Evolutionary conservation across 2,797 vertebrate genomes (phyloP).

Genomic region (Leucoraja ocellata): DNA sequence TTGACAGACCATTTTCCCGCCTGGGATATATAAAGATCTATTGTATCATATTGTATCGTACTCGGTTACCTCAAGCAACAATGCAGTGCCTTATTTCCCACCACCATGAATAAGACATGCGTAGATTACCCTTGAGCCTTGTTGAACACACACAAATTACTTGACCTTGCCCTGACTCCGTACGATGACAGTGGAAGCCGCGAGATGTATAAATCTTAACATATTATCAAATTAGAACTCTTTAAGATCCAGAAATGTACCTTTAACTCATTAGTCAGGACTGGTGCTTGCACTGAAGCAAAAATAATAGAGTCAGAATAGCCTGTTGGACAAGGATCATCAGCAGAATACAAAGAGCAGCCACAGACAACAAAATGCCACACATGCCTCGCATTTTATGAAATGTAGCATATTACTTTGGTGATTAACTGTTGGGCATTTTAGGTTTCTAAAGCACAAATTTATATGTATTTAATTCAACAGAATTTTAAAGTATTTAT

Average conservation of each 20-base stretch:
- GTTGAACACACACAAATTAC: background rate
- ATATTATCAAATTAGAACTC: background rate
- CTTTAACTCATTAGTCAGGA: background rate
- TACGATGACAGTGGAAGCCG: background rate
- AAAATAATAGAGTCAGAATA: background rate
- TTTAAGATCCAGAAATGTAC: background rate
- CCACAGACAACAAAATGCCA: background rate
- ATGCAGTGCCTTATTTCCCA: too few relatives aligned
- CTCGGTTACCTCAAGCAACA: too few relatives aligned
- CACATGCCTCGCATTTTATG: background rate
- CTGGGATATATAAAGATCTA: too few relatives aligned
- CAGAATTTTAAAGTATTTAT: conserved; percentile 13
- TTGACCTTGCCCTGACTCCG: background rate
- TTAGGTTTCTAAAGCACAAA: background rate
- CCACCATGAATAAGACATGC: background rate
- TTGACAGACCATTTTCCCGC: too few relatives aligned
- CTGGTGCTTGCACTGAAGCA: background rate
- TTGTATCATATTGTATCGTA: too few relatives aligned
- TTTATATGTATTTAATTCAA: background rate
- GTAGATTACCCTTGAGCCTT: background rate
- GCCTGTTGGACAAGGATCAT: background rate
- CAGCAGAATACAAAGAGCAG: background rate
- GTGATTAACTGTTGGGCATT: background rate
- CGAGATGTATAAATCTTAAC: background rate
- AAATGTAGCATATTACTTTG: conserved; percentile 6